These are phyloP conservation scores for Mesorhabditis spiculigera DNA, from an alignment of 2,888 invertebrate genomes.

Conservation along the genomic window DNA sequence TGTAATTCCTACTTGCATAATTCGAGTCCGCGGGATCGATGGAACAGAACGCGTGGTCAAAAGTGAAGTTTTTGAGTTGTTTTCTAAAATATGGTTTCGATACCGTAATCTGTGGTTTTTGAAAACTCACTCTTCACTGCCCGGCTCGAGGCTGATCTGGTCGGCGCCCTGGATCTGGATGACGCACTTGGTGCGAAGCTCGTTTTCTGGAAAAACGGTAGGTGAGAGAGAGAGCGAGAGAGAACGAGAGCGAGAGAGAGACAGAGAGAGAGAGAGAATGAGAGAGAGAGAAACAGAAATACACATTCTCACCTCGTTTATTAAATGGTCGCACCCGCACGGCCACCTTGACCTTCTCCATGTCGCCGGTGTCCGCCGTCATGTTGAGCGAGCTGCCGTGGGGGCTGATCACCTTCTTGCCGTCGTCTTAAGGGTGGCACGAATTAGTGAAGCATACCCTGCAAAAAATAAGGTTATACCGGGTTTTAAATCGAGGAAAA, in stretches of 20 bases:
- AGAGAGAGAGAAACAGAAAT: not conserved
- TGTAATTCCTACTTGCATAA: constrained; percentile 27
- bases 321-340: constrained; percentile 97
- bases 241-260: too few species aligned
- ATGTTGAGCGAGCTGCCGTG: not conserved
- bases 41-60: constrained; percentile 96
- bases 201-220: constrained; percentile 74
- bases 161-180: constrained; percentile 82
- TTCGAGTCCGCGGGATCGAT: constrained; percentile 59
- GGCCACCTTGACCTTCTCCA: constrained; percentile 87
- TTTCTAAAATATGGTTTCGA: constrained; percentile 52
- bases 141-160: constrained; percentile 84
- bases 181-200: constrained; percentile 87
- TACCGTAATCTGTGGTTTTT: constrained; percentile 9
- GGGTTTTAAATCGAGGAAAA: too few species aligned
- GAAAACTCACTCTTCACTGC: constrained; percentile 59
- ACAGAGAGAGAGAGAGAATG: not conserved
- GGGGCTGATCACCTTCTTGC: too few species aligned
- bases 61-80: constrained; percentile 75
- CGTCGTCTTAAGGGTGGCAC: too few species aligned
- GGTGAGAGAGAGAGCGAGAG: too few species aligned
- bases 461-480: too few species aligned
- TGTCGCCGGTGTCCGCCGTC: constrained; percentile 13
- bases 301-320: constrained; percentile 87
- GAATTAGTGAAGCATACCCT: too few species aligned